Evolutionary conservation across 2,888 invertebrate species (phyloP).

Genomic region (Saturnia pavonia): DNA sequence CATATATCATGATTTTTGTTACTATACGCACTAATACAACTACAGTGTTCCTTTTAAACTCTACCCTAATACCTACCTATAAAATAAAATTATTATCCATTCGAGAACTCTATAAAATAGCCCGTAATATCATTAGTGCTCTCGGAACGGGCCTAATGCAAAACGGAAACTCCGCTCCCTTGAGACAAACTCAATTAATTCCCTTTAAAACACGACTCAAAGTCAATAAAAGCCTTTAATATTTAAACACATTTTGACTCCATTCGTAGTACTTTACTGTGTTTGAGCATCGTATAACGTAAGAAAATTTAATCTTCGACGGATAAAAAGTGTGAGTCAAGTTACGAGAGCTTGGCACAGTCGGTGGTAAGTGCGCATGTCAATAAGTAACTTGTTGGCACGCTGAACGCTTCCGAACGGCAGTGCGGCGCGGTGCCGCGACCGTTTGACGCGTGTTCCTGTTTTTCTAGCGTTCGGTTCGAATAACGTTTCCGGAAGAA

Average conservation of each 20-base stretch:
- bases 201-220: conserved; percentile 67
- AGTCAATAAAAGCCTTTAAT: conserved; percentile 73
- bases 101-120: conserved; percentile 56
- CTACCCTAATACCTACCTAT: conserved; percentile 1
- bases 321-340: conserved; percentile 38
- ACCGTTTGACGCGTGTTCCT: conserved; percentile 50
- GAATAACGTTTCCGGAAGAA: conserved; percentile 42
- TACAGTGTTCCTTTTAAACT: neutral
- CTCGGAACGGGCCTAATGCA: conserved; percentile 68
- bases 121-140: conserved; percentile 71
- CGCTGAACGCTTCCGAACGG: conserved; percentile 57
- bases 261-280: conserved; percentile 32
- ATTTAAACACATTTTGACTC: conserved; percentile 67
- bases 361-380: conserved; percentile 66
- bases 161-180: conserved; percentile 72
- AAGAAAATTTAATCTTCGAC: conserved; percentile 34
- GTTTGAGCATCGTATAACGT: conserved; percentile 20
- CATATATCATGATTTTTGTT: no score
- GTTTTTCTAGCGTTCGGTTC: conserved; percentile 3
- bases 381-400: conserved; percentile 77
- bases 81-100: conserved; percentile 22
- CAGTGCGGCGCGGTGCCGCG: conserved; percentile 73
- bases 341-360: conserved; percentile 42
- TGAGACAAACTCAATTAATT: conserved; percentile 79
- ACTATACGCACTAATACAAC: no score